Conservation (phyloP, 2,797 vertebrate species). For the Fistularia commersonii region DNA sequence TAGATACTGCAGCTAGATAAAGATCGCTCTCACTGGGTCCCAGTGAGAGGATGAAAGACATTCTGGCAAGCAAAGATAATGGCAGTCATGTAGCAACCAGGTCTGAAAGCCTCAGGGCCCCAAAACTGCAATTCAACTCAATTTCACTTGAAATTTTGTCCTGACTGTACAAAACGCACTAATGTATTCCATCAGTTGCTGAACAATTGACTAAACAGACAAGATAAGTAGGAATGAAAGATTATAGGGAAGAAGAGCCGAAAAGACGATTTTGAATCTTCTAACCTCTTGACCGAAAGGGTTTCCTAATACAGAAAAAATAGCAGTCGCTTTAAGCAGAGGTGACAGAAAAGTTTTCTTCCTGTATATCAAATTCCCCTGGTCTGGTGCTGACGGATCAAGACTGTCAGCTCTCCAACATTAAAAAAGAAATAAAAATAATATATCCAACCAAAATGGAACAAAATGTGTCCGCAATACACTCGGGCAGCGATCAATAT, state of each 20-base stretch:
- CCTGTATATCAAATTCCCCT: too few species aligned
- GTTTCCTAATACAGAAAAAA: too few species aligned
- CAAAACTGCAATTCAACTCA: conserved; percentile 7
- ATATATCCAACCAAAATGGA: not conserved
- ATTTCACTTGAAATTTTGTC: conserved; percentile 14
- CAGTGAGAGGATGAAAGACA: conserved; percentile 52
- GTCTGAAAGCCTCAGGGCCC: conserved; percentile 26
- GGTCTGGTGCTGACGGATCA: not conserved
- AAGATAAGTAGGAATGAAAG: not conserved
- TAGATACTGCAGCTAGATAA: conserved; percentile 49
- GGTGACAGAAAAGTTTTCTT: too few species aligned
- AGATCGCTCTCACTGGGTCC: conserved; percentile 36
- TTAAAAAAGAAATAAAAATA: not conserved
- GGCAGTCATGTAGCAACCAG: conserved; percentile 38
- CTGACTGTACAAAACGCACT: conserved; percentile 6
- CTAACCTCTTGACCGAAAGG: too few species aligned
- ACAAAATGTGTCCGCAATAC: not conserved
- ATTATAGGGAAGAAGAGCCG: conserved; percentile 1
- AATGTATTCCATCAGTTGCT: not conserved
- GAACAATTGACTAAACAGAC: not conserved
- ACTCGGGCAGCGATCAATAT: not conserved
- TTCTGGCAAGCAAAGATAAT: conserved; percentile 40
- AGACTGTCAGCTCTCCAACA: not conserved
- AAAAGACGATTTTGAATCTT: not conserved
- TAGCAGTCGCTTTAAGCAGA: too few species aligned